Evolutionary conservation across 2,797 vertebrate genomes (phyloP), one percentile per base, ranked within the genome.

Genomic region (Leptodactylus fallax): DNA sequence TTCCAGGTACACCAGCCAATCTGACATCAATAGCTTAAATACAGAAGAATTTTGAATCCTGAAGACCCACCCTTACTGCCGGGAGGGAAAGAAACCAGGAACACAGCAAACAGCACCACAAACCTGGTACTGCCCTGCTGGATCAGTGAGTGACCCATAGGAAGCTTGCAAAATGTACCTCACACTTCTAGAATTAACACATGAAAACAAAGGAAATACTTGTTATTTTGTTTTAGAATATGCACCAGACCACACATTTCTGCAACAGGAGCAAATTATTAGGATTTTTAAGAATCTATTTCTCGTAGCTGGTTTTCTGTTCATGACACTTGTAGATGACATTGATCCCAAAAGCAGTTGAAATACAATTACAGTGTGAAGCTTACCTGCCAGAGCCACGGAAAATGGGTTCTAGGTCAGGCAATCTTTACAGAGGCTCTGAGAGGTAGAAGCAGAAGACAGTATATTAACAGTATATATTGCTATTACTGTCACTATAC

Each of bases 351-450:
- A 36, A 36, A 36, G 45, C 67, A 84, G 81, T 6, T 91, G 81
- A 90, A 86, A 89, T 67, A 72, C 56, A 78, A 88, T 81, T 85
- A 85, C 53, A 55, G 63, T 10, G 36, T 61, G 36, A 87, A 81
- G 47, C 45, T 78, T 78, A 87, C 23, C 69, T 80, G 77, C 21
- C 13, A 63, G 76, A 71, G 53, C 61, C 51, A 56, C 60, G 67
- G 47, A 14, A 23, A 83, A 69, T 71, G 36, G 36, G 74, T 79
- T 87, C 81, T 56, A 84, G 81, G 81, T 84, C 87, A 84, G 74
- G 47, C 81, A 88, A 87, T 83, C 87, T 83, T 71, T 21, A 63
- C 25, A 79, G 12, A 81, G 71, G 79, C 85, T 51, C 47, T 27
- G n/a, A 69, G 56, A 80, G 67, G 72, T 60, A 83, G 25, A 53